Evolutionary conservation across 2,113 vertebrate genomes (phyloP).

Genomic region (Megalops atlanticus): DNA sequence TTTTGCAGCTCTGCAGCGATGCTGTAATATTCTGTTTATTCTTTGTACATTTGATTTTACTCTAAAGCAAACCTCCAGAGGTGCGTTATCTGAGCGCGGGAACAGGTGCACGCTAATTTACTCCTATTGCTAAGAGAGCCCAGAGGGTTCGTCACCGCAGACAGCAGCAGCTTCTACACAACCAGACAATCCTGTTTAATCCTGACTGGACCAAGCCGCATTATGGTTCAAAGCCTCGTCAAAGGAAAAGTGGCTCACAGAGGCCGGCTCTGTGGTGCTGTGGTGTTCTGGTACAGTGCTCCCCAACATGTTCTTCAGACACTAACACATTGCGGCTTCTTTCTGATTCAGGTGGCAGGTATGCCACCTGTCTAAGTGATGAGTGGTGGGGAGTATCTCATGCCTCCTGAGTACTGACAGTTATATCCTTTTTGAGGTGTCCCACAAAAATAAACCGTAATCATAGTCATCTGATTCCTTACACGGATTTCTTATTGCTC

Average conservation of each 20-base stretch:
- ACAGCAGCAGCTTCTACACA: conserved; percentile 74
- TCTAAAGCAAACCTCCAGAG: conserved; percentile 72
- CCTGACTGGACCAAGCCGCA: conserved; percentile 68
- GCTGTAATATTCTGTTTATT: conserved; percentile 79
- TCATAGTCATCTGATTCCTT: too few species aligned
- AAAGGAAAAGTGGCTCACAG: conserved; percentile 43
- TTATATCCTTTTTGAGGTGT: too few species aligned
- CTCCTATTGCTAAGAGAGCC: conserved; percentile 79
- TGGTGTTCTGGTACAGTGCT: background rate
- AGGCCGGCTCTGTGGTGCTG: background rate
- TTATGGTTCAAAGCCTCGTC: conserved; percentile 64
- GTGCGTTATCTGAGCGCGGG: conserved; percentile 79
- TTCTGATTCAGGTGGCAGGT: too few species aligned
- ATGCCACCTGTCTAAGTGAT: too few species aligned
- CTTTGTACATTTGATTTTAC: conserved; percentile 62
- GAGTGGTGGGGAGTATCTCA: too few species aligned
- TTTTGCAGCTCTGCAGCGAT: conserved; percentile 57
- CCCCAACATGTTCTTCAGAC: background rate
- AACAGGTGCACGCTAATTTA: conserved; percentile 83
- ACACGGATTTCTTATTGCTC: too few species aligned
- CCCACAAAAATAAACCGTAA: too few species aligned
- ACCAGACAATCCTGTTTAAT: conserved; percentile 74
- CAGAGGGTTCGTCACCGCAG: conserved; percentile 74
- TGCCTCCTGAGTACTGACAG: too few species aligned
- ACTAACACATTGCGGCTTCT: background rate